Percentiles rank a stretch among this genome's conserved stretches.
phyloP scores from a whole-genome alignment of 2,113 vertebrate genomes.

The Platichthys flesus region DNA sequence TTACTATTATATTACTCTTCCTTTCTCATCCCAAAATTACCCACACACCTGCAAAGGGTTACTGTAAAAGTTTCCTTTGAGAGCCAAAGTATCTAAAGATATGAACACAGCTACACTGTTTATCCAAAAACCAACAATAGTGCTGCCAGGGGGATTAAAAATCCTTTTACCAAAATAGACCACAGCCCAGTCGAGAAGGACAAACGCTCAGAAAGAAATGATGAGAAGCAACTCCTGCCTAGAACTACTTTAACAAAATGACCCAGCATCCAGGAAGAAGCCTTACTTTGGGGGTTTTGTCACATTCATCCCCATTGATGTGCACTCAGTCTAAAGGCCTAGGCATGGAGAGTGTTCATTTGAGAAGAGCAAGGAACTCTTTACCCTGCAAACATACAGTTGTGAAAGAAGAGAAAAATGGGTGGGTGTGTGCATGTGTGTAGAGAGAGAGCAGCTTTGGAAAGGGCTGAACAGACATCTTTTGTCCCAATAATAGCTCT shows the following conservation, averaged over 20 bases:
- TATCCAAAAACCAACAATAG: slow-evolving; percentile 60
- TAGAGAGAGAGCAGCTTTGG: slow-evolving; percentile 74
- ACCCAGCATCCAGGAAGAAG: slow-evolving; percentile 17
- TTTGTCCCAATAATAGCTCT: slow-evolving; percentile 77
- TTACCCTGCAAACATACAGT: slow-evolving; percentile 61
- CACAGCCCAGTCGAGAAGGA: slow-evolving; percentile 47
- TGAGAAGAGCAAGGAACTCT: slow-evolving; percentile 48
- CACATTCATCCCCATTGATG: slow-evolving; percentile 23
- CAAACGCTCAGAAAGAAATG: slow-evolving; percentile 47
- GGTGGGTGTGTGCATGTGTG: slow-evolving; percentile 55
- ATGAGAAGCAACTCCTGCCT: slow-evolving; percentile 45
- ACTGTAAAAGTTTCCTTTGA: slow-evolving; percentile 40
- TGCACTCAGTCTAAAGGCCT: slow-evolving; percentile 13
- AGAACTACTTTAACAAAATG: slow-evolving; percentile 51
- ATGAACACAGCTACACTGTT: slow-evolving; percentile 39
- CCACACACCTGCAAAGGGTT: slow-evolving; percentile 39
- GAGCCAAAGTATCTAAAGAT: slow-evolving; percentile 58
- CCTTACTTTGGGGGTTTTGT: slow-evolving; percentile 22
- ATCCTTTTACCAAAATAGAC: slow-evolving; percentile 69
- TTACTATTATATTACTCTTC: slow-evolving; percentile 51
- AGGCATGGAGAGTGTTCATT: slow-evolving; percentile 36
- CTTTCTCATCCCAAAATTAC: slow-evolving; percentile 49
- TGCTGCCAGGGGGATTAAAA: slow-evolving; percentile 68
- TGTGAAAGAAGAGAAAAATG: slow-evolving; percentile 72
- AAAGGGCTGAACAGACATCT: slow-evolving; percentile 80